A percentile compares a stretch with the other conserved stretches of the same genome.
Evolutionary conservation across 2,888 invertebrate species (phyloP).

Genomic region (Euclidia mi): DNA sequence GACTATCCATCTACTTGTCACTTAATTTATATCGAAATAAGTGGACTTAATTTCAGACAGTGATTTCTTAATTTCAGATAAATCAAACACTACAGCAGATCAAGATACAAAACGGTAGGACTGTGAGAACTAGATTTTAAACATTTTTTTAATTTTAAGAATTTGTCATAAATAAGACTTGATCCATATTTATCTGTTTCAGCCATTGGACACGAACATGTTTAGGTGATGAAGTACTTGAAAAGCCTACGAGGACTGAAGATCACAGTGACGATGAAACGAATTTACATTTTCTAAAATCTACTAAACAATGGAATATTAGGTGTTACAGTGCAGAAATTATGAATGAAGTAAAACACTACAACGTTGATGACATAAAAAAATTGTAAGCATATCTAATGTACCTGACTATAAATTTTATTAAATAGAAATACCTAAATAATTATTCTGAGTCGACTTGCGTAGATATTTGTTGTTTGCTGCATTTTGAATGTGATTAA

Average conservation of each 20-base stretch:
- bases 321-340: conserved; percentile 51
- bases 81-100: neutral
- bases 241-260: neutral
- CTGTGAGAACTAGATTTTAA: too few relatives aligned
- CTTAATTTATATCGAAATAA: too few relatives aligned
- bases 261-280: conserved; percentile 3
- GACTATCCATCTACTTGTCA: too few relatives aligned
- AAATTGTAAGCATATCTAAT: conserved; percentile 70
- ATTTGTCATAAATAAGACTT: too few relatives aligned
- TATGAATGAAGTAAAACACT: conserved; percentile 11
- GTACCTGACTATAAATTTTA: neutral
- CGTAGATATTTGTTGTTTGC: too few relatives aligned
- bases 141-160: too few relatives aligned
- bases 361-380: conserved; percentile 61
- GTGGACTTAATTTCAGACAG: too few relatives aligned
- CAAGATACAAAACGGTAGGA: too few relatives aligned
- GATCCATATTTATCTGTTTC: conserved; percentile 13
- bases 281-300: conserved; percentile 44
- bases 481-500: too few relatives aligned
- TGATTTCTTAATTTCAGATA: conserved; percentile 23
- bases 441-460: too few relatives aligned
- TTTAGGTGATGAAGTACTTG: conserved; percentile 15
- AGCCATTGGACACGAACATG: conserved; percentile 41
- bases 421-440: too few relatives aligned
- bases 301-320: conserved; percentile 75